These are phyloP conservation scores for Ophion slaviceki DNA, from an alignment of 2,888 invertebrate species.

Conservation along the genomic window DNA sequence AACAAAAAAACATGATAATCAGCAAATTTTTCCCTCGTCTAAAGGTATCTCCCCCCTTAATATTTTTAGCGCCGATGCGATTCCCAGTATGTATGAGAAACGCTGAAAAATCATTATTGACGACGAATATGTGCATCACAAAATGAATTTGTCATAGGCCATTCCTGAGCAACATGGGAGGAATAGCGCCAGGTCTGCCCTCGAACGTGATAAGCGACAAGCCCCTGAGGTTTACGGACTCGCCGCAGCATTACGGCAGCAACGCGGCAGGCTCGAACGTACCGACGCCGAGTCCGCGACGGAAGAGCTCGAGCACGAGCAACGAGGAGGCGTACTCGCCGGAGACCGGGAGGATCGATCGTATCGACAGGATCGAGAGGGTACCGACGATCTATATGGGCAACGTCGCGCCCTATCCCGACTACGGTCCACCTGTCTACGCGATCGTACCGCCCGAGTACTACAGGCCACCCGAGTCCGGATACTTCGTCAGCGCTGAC, in stretches of 20 bases:
- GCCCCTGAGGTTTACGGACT: conserved; percentile 90
- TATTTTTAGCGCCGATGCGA: no score
- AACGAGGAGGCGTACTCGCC: conserved; percentile 87
- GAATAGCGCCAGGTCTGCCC: conserved; percentile 79
- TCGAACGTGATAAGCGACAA: conserved; percentile 82
- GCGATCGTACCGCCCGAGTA: conserved; percentile 78
- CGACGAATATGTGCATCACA: no score
- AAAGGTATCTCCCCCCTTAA: no score
- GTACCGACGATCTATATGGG: conserved; percentile 80
- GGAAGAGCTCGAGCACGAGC: conserved; percentile 89
- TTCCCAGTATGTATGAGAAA: no score
- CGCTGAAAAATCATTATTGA: not conserved
- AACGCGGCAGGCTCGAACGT: conserved; percentile 84
- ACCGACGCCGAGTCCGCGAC: conserved; percentile 88
- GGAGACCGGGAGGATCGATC: conserved; percentile 74
- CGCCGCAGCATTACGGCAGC: conserved; percentile 88
- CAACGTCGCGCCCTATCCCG: conserved; percentile 76
- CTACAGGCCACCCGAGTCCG: conserved; percentile 77
- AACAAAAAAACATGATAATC: no score
- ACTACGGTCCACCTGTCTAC: conserved; percentile 80
- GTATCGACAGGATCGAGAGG: conserved; percentile 76
- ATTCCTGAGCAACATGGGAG: conserved; percentile 81
- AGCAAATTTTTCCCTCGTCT: no score
- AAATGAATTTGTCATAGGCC: conserved; percentile 70
- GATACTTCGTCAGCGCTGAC: conserved; percentile 78